Base-by-base conservation (phyloP, 1,140 invertebrate species). In the Leptinotarsa texana region DNA sequence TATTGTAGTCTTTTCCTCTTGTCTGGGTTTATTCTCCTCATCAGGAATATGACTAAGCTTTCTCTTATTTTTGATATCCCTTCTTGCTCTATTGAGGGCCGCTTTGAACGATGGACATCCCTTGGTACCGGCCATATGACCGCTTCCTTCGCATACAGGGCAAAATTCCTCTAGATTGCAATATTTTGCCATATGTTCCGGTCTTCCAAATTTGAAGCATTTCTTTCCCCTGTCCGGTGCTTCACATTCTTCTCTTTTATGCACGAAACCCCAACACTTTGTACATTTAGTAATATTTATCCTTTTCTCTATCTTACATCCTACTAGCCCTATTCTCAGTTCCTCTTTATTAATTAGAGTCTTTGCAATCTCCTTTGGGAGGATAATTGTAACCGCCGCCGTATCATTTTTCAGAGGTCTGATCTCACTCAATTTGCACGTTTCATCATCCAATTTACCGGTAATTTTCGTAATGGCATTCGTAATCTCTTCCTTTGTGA, bases 211-310 rank as follows among this genome's bases (percentile, higher is more conserved):
- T 4, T 51, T 51, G 0, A 15, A 51, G 13, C 49, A 51, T 1
- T 2, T 51, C 17, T 51, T 51, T 51, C 13, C 17, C 17, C 49
- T 51, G 17, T 51, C 49, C 4, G 49, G 4, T 13, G 13, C 63
- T 11, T 63, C 5, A 21, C 63, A 51, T 3, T 17, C 17, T 13
- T 51, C 49, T 51, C 17, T 51, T 51, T 51, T 51, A 17, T 51
- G 49, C 49, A 3, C 49, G 13, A 17, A 68, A 18, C n/a, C 4
- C 66, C 66, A 68, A n/a, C 66, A 68, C 24, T 68, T 68, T 15
- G 66, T 68, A 18, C 66, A 68, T 33, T 18, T 68, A 17, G 0
- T 15, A 1, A 68, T 0, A 13, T 68, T n/a, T 15, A n/a, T 47
- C 22, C 13, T 24, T 21, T 65, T 65, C 18, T 68, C 66, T 18